Evolutionary conservation across 2,888 invertebrate species (phyloP).

Genomic region (Liodrosophila aerea): DNA sequence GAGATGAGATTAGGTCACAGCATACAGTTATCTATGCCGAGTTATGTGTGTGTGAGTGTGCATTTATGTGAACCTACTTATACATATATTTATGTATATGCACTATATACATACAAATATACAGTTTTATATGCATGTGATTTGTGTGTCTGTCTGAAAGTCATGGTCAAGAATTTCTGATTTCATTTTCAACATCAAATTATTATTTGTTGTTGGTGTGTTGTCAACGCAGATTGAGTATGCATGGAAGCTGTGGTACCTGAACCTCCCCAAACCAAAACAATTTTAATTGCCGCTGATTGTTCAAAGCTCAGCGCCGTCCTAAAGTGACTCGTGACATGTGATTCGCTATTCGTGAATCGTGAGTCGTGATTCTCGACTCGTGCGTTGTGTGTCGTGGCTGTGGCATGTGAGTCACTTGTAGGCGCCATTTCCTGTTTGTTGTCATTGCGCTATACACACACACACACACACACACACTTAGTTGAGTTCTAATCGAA

Average conservation of each 20-base stretch:
- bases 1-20: slow-evolving; percentile 26
- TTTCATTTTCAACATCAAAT: slow-evolving; percentile 18
- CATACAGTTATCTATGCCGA: slow-evolving; percentile 27
- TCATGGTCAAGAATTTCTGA: slow-evolving; percentile 46
- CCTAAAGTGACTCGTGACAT: slow-evolving; percentile 8
- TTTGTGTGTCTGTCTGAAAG: slow-evolving; percentile 22
- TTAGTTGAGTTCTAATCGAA: slow-evolving; percentile 22
- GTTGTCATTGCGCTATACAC: slow-evolving; percentile 21
- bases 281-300: slow-evolving; percentile 62
- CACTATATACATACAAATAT: neutral
- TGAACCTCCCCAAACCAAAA: neutral
- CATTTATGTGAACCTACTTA: neutral
- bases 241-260: slow-evolving; percentile 1
- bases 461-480: slow-evolving; percentile 29
- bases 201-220: neutral
- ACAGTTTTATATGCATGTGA: neutral
- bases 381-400: slow-evolving; percentile 17
- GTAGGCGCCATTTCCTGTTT: slow-evolving; percentile 34
- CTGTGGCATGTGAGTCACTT: slow-evolving; percentile 27
- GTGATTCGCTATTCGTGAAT: slow-evolving; percentile 2
- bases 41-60: too few species aligned
- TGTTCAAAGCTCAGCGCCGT: slow-evolving; percentile 57
- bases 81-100: neutral
- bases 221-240: slow-evolving; percentile 5
- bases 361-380: slow-evolving; percentile 15